Percentiles rank a stretch among this genome's conserved stretches.
Conservation (phyloP, 1,140 invertebrate species). For the Calephelis nemesis region DNA sequence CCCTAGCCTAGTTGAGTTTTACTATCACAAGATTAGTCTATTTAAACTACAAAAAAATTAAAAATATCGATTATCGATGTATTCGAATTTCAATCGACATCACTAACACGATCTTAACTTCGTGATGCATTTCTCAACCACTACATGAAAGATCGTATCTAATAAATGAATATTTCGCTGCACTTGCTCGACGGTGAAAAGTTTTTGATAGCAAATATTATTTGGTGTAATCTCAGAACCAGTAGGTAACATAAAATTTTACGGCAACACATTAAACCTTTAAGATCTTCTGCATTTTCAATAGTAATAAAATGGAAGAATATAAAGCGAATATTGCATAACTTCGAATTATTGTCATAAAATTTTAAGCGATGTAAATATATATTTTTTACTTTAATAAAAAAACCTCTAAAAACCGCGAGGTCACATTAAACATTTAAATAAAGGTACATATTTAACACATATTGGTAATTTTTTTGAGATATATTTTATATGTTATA, state of each 20-base stretch:
- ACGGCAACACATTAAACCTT: constrained; percentile 2
- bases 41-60: too few species aligned
- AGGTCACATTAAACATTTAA: not conserved
- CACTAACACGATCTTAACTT: not conserved
- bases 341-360: too few species aligned
- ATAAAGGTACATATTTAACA: too few species aligned
- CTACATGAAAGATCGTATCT: constrained; percentile 33
- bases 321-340: too few species aligned
- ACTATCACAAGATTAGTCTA: too few species aligned
- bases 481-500: too few species aligned
- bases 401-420: not conserved
- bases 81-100: not conserved
- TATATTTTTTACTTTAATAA: too few species aligned
- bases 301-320: not conserved
- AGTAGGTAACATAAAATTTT: constrained; percentile 7
- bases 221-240: constrained; percentile 10
- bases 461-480: too few species aligned
- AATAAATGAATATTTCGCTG: constrained; percentile 33
- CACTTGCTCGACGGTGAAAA: constrained; percentile 13
- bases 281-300: not conserved
- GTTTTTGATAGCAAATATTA: constrained; percentile 19
- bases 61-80: not conserved
- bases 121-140: constrained; percentile 28
- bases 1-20: too few species aligned
- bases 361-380: too few species aligned